These are phyloP conservation scores for Ceratosolen fusciceps DNA, from an alignment of 1,140 invertebrate genomes.

Conservation along the genomic window DNA sequence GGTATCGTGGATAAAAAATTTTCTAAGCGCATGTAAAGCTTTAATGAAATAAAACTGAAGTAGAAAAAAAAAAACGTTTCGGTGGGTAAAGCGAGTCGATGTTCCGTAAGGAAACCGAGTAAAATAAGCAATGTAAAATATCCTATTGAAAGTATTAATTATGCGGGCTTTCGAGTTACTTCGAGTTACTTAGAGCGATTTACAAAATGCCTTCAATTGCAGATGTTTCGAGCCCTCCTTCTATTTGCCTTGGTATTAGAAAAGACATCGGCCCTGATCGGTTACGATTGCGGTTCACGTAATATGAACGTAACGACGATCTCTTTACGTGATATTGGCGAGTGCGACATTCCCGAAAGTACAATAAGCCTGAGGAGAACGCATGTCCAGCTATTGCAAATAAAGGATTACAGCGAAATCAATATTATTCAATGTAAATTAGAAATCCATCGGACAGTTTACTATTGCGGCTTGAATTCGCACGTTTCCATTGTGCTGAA, in stretches of 20 bases:
- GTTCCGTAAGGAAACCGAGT: no score
- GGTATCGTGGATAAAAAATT: no score
- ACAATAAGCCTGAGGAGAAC: no score
- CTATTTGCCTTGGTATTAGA: background rate
- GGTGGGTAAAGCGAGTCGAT: no score
- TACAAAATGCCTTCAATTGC: background rate
- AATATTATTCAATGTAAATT: constrained; percentile 28
- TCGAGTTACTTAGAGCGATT: no score
- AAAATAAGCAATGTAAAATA: no score
- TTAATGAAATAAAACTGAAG: no score
- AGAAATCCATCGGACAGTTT: constrained; percentile 15
- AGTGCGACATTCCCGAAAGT: background rate
- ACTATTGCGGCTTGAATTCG: background rate
- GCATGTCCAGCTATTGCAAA: background rate
- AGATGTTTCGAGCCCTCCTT: background rate
- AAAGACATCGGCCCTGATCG: background rate
- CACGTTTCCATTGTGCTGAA: background rate
- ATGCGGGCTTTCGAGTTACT: no score
- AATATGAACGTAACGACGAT: background rate
- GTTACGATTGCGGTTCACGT: background rate
- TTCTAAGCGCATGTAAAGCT: no score
- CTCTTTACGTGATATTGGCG: background rate
- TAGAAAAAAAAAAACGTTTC: no score
- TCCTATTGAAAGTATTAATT: no score
- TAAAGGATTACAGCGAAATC: constrained; percentile 7